Base-by-base conservation (phyloP, 92 coral and sea anemone genomes). In the Meandrina meandrites region DNA sequence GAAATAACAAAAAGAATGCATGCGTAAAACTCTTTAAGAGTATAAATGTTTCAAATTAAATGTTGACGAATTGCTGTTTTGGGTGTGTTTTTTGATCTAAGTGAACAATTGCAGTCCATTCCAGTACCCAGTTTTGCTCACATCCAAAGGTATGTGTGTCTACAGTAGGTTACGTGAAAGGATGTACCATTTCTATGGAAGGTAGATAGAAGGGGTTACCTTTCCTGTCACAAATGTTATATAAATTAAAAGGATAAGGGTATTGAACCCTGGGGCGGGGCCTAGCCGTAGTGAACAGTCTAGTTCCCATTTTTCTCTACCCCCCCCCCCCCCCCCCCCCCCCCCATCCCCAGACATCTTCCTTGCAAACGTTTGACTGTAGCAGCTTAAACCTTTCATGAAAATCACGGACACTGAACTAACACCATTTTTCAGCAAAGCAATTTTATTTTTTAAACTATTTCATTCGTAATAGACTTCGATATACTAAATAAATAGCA, bases 11-110 rank as follows among this genome's bases (percentile, higher is more conserved):
- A 62, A 62, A 6, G 10, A 62, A 62, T 62, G 69, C 77, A 73
- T 73, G 77, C 77, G 50, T 35, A 17, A 18, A 73, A 35, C 77
- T 32, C 77, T 73, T n/a, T 35, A 73, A 73, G 77, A 73, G 45
- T 73, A 36, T 35, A 73, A 73, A 34, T 73, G 42, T 73, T 24
- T 73, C 48, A 19, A 16, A 40, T 32, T 35, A 73, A 73, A 69
- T n/a, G 69, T 62, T 24, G 2, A 9, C 4, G 69, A 62, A 24
- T 62, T 22, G 24, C 24, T 24, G 30, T 62, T 22, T 62, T 24
- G 8, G 69, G 22, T 62, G 69, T 62, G 69, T 24, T 24, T 8
- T 18, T 7, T 24, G 28, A 24, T 6, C 27, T 2, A n/a, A 22
- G 69, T 14, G 69, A 62, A 62, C 27, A 11, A 62, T 12, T 24